Conservation (phyloP, 2,113 vertebrate species). For the Felis catus region F.catus_Fca126_mat1.0 CM031414.1:109474501-109475000, state of each 20-base stretch:
- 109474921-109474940: neutral
- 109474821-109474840: neutral
- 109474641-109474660: neutral
- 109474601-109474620: neutral
- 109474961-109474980: neutral
- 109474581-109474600: neutral
- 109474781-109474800: neutral
- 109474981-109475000: neutral
- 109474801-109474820: neutral
- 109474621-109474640: neutral
- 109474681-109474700: rapidly evolving
- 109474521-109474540: neutral
- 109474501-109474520: neutral
- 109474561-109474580: neutral
- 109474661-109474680: neutral
- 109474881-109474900: neutral
- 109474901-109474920: neutral
- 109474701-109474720: neutral
- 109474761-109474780: neutral
- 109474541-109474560: neutral
- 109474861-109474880: neutral
- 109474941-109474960: neutral
- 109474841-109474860: neutral
- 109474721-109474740: neutral
- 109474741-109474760: neutral